These are phyloP conservation scores for Agelastica alni DNA, from an alignment of 2,888 invertebrate genomes.

Conservation along the genomic window DNA sequence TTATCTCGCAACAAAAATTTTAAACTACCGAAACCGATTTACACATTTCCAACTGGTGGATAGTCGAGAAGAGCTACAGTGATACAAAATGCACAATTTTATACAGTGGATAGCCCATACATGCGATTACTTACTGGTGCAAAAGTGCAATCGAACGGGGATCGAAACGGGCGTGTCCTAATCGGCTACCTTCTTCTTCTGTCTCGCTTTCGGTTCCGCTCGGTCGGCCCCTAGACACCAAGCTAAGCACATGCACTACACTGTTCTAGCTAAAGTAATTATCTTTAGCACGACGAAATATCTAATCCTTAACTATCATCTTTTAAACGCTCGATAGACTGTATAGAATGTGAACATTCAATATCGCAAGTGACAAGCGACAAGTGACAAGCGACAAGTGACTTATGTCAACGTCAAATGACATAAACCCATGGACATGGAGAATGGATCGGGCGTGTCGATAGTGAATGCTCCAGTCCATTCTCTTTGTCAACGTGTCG, in stretches of 20 bases:
- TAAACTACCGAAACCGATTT: no score
- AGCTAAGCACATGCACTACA: slow-evolving; percentile 59
- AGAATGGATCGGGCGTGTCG: no score
- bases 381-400: no score
- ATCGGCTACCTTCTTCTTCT: slow-evolving; percentile 66
- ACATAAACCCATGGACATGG: no score
- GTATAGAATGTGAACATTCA: no score
- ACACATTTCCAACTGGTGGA: no score
- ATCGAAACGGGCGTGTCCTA: slow-evolving; percentile 56
- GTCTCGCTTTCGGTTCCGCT: slow-evolving; percentile 77
- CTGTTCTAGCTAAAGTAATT: slow-evolving; percentile 40
- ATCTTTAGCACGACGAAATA: slow-evolving; percentile 23
- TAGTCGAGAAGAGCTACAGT: no score
- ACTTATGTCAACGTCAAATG: no score
- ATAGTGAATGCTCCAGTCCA: no score
- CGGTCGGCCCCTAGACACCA: slow-evolving; percentile 62
- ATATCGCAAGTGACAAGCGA: no score
- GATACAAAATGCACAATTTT: neutral
- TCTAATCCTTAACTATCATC: neutral
- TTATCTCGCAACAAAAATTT: no score
- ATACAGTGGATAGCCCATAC: slow-evolving; percentile 18
- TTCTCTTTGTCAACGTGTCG: neutral
- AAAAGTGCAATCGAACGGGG: slow-evolving; percentile 57
- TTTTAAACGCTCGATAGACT: no score
- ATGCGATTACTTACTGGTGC: slow-evolving; percentile 58